phyloP scores from a whole-genome alignment of 2,113 vertebrate genomes.

The Lepidothrix coronata region DNA sequence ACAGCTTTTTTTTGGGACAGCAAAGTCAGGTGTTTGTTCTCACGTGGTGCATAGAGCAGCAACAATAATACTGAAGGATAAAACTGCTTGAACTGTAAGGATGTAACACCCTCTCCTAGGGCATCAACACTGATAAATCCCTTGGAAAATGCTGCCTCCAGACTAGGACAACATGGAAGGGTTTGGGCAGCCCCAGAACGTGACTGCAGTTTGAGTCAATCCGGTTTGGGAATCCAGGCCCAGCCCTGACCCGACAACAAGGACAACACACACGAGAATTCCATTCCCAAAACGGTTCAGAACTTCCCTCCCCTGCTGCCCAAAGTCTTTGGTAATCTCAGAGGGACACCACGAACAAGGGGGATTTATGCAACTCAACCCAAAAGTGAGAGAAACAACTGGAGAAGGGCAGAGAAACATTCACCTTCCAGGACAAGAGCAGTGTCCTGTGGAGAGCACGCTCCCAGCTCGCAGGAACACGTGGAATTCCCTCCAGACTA shows the following conservation, averaged over 20 bases:
- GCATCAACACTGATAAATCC: background rate
- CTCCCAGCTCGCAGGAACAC: no score
- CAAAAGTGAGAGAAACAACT: fast-evolving
- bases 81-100: background rate
- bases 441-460: background rate
- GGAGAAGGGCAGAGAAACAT: background rate
- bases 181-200: background rate
- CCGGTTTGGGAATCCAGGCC: background rate
- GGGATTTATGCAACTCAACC: background rate
- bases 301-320: background rate
- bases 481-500: background rate
- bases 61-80: background rate
- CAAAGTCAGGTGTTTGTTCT: background rate
- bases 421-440: background rate
- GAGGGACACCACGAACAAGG: background rate
- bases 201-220: fast-evolving
- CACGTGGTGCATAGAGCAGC: background rate
- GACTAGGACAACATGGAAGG: background rate
- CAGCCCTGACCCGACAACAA: background rate
- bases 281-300: background rate
- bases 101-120: background rate
- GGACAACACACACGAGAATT: background rate
- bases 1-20: background rate
- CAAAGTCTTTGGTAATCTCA: slow-evolving; percentile 28
- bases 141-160: background rate